Base-by-base conservation (phyloP, 2,797 vertebrate species). In the Sorex maritimensis region DNA sequence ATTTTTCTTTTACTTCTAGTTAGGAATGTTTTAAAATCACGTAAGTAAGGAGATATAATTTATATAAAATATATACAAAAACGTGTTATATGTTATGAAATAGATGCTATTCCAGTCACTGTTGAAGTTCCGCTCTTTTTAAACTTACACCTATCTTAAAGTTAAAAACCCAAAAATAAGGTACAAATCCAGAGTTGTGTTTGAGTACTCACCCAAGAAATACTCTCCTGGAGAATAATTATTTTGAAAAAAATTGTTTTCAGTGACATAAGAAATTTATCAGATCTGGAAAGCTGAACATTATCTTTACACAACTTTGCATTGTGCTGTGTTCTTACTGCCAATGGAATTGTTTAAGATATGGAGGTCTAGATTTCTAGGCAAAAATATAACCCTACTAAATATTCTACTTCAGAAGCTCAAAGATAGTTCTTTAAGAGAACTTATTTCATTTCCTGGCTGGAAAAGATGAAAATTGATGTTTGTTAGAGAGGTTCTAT, bases 1-100 rank as follows among this genome's bases (percentile, higher is more conserved):
- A 85, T 46, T 93, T 93, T 91, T 79, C 17, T 89, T 82, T 85
- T 73, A 72, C 0, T 71, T 55, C 17, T 65, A 58, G 74, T 73
- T 67, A 28, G 26, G 44, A 92, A 21, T 14, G 1, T 75, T 79
- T 41, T 79, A 67, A 63, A 23, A 86, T 80, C 23, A 77, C 14
- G 67, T 17, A 88, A 12, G 85, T 38, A 63, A 67, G 24, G 26
- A 4, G 41, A 46, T 78, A 90, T 86, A 63, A 86, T 85, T 81
- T 55, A n/a, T 61, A 85, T 46, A 15, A 79, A 65, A 78, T 17
- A 75, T 73, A 80, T 28, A 69, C 19, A 7, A 5, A 68, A 46
- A 6, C 73, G 10, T 85, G 87, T 55, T 82, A 90, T 88, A 46
- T 73, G 79, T 7, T 73, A 1, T 80, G 30, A 90, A 67, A 4